phyloP scores from a whole-genome alignment of 2,888 invertebrate species.

The Heterodera filipjevi region DNA sequence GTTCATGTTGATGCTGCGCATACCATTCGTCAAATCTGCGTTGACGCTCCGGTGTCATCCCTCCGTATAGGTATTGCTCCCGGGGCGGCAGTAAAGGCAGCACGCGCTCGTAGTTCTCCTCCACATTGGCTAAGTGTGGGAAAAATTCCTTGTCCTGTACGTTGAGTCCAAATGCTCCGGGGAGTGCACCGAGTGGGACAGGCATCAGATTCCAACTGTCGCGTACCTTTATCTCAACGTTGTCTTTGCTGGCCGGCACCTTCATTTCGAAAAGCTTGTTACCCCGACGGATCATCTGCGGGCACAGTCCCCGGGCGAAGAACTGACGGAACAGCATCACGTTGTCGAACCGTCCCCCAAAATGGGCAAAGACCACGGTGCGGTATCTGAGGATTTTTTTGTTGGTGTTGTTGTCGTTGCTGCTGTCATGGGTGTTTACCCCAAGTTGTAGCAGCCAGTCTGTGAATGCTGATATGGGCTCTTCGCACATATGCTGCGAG shows the following conservation, averaged over 20 bases:
- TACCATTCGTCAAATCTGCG: constrained; percentile 25
- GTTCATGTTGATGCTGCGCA: not conserved
- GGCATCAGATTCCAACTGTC: constrained; percentile 18
- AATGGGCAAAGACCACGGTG: constrained; percentile 6
- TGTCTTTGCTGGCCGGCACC: not conserved
- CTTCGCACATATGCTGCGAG: no score
- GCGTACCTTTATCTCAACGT: not conserved
- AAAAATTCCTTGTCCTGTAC: constrained; percentile 25
- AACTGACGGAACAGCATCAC: constrained; percentile 1
- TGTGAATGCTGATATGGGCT: constrained; percentile 20
- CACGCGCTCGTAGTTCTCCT: not conserved
- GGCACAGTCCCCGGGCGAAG: not conserved
- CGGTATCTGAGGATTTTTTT: not conserved
- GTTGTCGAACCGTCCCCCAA: constrained; percentile 27
- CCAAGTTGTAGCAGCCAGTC: constrained; percentile 29
- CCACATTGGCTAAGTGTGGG: constrained; percentile 22
- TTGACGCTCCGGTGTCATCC: constrained; percentile 14
- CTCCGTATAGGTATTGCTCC: constrained; percentile 3
- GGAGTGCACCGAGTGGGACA: not conserved
- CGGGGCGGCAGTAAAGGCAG: constrained; percentile 5
- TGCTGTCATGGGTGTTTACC: no score
- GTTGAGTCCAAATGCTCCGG: constrained; percentile 13
- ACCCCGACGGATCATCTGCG: no score
- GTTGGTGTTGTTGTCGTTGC: no score
- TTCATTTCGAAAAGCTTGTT: no score